Evolutionary conservation across 2,888 invertebrate genomes (phyloP), one percentile per base, ranked within the genome.

Genomic region (Cheilosia vulpina): DNA sequence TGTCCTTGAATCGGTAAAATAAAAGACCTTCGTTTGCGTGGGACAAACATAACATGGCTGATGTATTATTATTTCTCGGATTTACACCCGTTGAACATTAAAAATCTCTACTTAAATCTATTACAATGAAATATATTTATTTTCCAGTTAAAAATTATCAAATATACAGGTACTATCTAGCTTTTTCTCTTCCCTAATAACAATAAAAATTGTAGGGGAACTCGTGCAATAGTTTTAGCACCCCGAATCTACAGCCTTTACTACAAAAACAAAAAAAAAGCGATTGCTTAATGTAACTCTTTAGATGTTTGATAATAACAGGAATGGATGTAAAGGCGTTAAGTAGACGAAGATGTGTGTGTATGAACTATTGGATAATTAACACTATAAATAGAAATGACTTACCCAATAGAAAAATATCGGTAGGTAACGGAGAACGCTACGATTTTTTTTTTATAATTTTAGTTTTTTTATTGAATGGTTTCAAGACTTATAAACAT

Each of bases 371-470:
- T 55, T n/a, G 7, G 27, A 19, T 55, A 68, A 55, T 68, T 68
- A 68, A 43, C 55, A 45, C 66, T 68, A 53, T 24, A 53, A 68
- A 55, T 68, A 68, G 66, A 68, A 27, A 53, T 43, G 53, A 55
- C 66, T 68, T 68, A 68, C 66, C 19, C 43, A 43, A 55, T 53
- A 55, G 27, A 55, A 55, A 21, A 65, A 65, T 52, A 65, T 24
- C 38, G 7, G n/a, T 15, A 19, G 6, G n/a, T 15, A 19, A 7
- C 7, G 4, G 19, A 21, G 19, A 47, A 47, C n/a, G 11, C 3
- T 0, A n/a, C 11, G 19, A 7, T 31, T 62, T 27, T 45, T 45
- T 2, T 31, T 7, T 17, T 17, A 24, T 17, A 2, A 24, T 7
- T 41, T 38, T 24, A n/a, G 2, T 60, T 60, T 43, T 9, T n/a